A percentile compares a stretch with the other conserved stretches of the same genome.
Conservation (phyloP, 2,888 invertebrate species). For the Glomeris marginata region DNA sequence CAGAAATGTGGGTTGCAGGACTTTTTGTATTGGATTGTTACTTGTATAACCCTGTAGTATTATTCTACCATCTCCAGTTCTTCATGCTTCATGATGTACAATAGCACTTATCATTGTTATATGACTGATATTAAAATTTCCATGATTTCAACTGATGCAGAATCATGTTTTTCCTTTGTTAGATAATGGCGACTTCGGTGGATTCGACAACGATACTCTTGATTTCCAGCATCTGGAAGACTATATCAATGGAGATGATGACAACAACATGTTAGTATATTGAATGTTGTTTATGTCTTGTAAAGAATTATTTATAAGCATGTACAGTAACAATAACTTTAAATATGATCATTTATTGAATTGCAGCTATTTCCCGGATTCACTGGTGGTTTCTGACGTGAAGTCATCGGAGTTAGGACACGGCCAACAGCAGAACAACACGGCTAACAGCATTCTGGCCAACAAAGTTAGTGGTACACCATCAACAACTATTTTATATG, state of each 20-base stretch:
- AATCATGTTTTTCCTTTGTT: no score
- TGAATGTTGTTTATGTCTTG: no score
- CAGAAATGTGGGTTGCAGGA: no score
- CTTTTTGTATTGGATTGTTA: no score
- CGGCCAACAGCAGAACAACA: slow-evolving; percentile 33
- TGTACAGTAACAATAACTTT: no score
- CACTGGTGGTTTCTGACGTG: slow-evolving; percentile 24
- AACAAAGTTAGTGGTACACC: slow-evolving; percentile 22
- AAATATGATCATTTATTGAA: no score
- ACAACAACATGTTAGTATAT: slow-evolving; percentile 30
- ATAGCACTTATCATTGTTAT: no score
- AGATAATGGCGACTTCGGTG: slow-evolving; percentile 69
- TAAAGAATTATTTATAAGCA: no score
- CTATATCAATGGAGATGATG: slow-evolving; percentile 61
- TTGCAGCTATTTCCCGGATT: slow-evolving; percentile 37
- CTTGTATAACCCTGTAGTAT: no score
- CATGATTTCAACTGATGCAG: slow-evolving; percentile 18
- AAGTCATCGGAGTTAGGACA: slow-evolving; percentile 11
- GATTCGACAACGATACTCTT: slow-evolving; percentile 70
- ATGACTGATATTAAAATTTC: slow-evolving; percentile 1
- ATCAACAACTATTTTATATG: slow-evolving; percentile 10
- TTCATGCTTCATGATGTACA: no score
- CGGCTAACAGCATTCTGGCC: slow-evolving; percentile 22
- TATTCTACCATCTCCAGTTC: no score
- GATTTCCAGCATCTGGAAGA: slow-evolving; percentile 70